Evolutionary conservation across 2,888 invertebrate species (phyloP), one percentile per base, ranked within the genome.

Genomic region (Tiliacea citrago): DNA sequence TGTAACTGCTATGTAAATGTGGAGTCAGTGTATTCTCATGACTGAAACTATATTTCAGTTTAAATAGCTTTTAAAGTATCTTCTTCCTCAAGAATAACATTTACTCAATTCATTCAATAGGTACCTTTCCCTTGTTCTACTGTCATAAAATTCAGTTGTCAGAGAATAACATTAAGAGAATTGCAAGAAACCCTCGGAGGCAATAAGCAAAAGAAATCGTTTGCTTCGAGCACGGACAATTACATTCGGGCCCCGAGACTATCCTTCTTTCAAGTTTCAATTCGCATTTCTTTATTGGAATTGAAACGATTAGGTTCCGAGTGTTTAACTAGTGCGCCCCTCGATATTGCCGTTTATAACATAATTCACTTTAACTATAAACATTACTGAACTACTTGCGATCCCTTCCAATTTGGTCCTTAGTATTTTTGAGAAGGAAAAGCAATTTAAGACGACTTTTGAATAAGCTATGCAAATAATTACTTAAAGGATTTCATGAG

Each of bases 151-250:
- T 92, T 92, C 92, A 91, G 91, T 93, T 93, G 91, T 92, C 92
- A 91, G 92, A 91, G 92, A 92, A 91, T 92, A 92, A 92, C 92
- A 93, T 94, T 93, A 94, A 92, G 92, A 93, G 91, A 93, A 94
- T 93, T 92, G 93, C 91, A 91, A 89, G 91, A 89, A 93, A 91
- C 91, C 93, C 91, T 92, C 84, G 88, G 87, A 93, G 92, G 92
- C 93, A 94, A 93, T 93, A 92, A 94, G 93, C 93, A 93, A 93
- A 94, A 93, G 93, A 92, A 94, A 93, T 93, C 93, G 92, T 94
- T 94, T 92, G 91, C 90, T 92, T 87, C 88, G 90, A 92, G 91
- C 90, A 90, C 92, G 92, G 92, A 93, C 94, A 93, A 94, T 95
- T 94, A 94, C 94, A 90, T 93, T 93, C 89, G 89, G 91, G 88